phyloP scores from a whole-genome alignment of 2,113 vertebrate genomes.

The Ceuthmochares aereus region DNA sequence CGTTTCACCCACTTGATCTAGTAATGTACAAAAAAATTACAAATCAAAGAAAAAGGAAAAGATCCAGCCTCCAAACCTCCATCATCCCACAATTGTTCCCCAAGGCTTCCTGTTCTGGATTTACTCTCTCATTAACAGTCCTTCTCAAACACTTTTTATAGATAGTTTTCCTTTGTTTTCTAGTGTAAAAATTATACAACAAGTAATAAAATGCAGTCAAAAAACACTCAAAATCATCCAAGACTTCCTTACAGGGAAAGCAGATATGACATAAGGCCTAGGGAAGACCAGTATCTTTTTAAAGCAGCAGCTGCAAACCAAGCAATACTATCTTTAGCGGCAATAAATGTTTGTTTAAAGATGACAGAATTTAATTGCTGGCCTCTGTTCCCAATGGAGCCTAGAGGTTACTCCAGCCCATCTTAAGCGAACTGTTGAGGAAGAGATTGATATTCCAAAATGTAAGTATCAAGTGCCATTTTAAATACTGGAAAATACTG shows the following conservation, averaged over 20 bases:
- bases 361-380: not conserved
- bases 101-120: not conserved
- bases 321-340: not conserved
- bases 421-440: not conserved
- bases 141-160: not conserved
- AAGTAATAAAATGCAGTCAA: not conserved
- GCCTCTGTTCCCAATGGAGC: not conserved
- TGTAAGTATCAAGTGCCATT: not conserved
- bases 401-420: not conserved
- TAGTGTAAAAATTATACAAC: not conserved
- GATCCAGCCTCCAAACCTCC: not conserved
- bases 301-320: not conserved
- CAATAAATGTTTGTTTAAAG: not conserved
- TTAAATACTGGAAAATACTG: not conserved
- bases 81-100: not conserved
- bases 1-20: not conserved
- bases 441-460: not conserved
- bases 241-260: not conserved
- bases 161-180: not conserved
- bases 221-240: not conserved
- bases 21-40: not conserved
- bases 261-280: not conserved
- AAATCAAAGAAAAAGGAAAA: not conserved
- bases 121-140: not conserved
- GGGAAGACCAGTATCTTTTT: accelerated